Conservation (phyloP, 1,140 invertebrate genomes). For the Sarcophaga peregrina region DNA sequence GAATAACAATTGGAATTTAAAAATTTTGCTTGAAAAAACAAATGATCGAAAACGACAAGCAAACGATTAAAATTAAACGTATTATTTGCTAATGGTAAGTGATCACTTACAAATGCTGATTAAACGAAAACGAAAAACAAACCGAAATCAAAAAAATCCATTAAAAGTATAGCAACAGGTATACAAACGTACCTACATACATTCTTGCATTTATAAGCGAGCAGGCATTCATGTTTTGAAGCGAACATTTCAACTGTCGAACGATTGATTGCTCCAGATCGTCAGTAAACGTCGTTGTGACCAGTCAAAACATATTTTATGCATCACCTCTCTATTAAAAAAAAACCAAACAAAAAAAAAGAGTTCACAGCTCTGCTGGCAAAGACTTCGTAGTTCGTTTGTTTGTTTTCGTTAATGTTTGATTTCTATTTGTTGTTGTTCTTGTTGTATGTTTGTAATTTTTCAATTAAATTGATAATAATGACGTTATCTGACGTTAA, state of each 20-base stretch:
- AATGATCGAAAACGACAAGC: no score
- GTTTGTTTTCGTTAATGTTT: background rate
- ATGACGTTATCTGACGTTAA: slow-evolving; percentile 40
- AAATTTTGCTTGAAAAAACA: background rate
- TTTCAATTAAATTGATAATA: slow-evolving; percentile 41
- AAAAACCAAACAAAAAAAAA: no score
- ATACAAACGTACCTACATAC: background rate
- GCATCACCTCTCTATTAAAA: background rate
- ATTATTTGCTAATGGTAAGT: slow-evolving; percentile 3
- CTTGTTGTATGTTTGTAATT: slow-evolving; percentile 24
- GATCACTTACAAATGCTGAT: background rate
- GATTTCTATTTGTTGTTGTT: background rate
- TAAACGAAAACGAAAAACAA: background rate
- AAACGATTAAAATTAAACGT: slow-evolving; percentile 15
- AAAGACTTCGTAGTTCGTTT: background rate
- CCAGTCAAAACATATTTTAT: slow-evolving; percentile 6
- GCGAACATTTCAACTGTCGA: background rate
- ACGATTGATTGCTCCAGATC: background rate
- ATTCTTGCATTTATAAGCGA: background rate
- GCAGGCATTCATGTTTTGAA: background rate
- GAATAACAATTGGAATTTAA: no score
- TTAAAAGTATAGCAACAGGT: background rate
- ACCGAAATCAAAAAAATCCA: no score
- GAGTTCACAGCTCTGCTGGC: background rate
- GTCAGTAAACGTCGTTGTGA: background rate